Base-by-base conservation (phyloP, 2,888 invertebrate species). In the Chloroclystis v-ata region DNA sequence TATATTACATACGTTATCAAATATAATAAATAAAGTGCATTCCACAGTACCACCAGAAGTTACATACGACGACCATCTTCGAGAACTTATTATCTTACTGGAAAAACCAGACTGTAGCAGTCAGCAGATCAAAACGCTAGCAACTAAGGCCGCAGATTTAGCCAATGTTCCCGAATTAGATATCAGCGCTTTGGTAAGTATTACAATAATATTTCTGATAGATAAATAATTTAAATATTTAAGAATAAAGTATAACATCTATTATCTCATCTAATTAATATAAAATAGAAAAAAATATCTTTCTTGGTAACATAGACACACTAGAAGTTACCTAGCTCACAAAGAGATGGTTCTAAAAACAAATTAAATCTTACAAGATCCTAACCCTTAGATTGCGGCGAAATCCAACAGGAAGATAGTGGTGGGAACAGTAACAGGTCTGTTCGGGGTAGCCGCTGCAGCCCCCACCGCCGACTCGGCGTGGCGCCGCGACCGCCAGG, bases 71-170 rank as follows among this genome's bases (percentile, higher is more conserved):
- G 93, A 93, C 76, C 92, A 91, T 9, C 70, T 93, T 13, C 82
- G 90, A 28, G 92, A 93, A 63, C 75, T 94, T 16, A 89, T 94
- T 14, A 64, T 90, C 5, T 78, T 90, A 59, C 86, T 90, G 0
- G 90, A 91, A 54, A 75, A 71, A 7, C 58, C 74, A 2, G 74
- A 74, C 26, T 63, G 77, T 0, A 72, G 71, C 29, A 82, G 81
- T 41, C 78, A 86, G 1, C 85, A 89, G 24, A 65, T 93, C 24
- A 89, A 87, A 57, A 78, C 81, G 16, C 70, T 93, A 52, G 93
- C 93, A 0, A 78, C 82, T 30, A 89, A 90, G 49, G 92, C 93
- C 0, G 90, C 92, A 0, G 87, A 91, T 59, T 68, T 92, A 32
- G 78, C 74, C 1, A 79, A 88, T 40, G 81, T 90, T 40, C 89